Conservation (phyloP, 2,113 vertebrate genomes). For the Nothoprocta perdicaria region DNA sequence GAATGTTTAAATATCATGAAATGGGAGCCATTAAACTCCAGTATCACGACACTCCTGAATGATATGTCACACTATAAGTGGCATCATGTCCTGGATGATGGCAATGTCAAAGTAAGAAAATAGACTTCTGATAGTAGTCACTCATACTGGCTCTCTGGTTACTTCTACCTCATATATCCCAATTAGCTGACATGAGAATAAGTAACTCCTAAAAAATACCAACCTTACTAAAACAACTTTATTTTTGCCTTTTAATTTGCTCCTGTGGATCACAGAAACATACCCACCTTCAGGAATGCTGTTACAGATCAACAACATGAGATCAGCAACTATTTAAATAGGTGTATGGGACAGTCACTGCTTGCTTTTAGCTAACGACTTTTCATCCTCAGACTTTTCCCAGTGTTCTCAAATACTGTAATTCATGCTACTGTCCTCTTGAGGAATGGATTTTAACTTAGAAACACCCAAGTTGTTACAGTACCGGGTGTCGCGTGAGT, state of each 20-base stretch:
- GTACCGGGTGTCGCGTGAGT: accelerated
- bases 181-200: accelerated
- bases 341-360: neutral
- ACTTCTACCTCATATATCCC: accelerated
- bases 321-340: neutral
- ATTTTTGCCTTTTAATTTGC: neutral
- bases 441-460: neutral
- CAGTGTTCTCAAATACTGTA: accelerated
- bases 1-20: accelerated
- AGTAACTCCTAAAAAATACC: neutral
- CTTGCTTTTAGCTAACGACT: neutral
- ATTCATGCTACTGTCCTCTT: neutral
- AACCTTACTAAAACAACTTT: neutral
- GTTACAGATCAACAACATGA: neutral
- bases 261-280: neutral
- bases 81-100: accelerated
- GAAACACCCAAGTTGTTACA: neutral
- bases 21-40: neutral
- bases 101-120: accelerated
- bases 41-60: neutral
- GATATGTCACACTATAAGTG: accelerated
- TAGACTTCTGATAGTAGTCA: neutral
- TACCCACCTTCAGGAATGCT: neutral
- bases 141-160: neutral
- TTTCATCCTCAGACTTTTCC: neutral